Conservation (phyloP, 2,888 invertebrate species). For the Sturmia bella region DNA sequence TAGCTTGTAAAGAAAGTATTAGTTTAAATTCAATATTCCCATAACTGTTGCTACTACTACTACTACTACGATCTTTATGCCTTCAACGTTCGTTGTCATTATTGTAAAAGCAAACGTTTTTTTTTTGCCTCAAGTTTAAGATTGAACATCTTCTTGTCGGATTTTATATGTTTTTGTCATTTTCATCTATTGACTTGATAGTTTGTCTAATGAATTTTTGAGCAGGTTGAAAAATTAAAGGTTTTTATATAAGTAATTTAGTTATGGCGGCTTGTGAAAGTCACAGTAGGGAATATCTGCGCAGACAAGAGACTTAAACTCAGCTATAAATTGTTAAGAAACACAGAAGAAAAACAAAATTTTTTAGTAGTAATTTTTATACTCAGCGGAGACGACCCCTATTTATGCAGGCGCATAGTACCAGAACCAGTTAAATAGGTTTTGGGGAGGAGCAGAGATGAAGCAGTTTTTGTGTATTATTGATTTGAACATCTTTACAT, state of each 20-base stretch:
- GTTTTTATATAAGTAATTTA: constrained; percentile 56
- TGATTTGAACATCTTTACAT: too few relatives aligned
- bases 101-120: background rate
- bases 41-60: constrained; percentile 51
- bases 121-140: constrained; percentile 18
- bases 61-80: background rate
- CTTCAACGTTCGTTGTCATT: constrained; percentile 23
- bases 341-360: too few relatives aligned
- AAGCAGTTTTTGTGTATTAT: too few relatives aligned
- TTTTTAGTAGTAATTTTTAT: too few relatives aligned
- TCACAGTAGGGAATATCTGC: background rate
- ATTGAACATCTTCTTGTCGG: constrained; percentile 48
- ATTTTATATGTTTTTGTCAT: constrained; percentile 68
- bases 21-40: constrained; percentile 58
- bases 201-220: constrained; percentile 66
- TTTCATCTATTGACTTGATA: constrained; percentile 57
- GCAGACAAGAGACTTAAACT: background rate
- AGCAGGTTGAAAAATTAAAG: constrained; percentile 67
- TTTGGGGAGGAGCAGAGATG: too few relatives aligned
- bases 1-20: constrained; percentile 2
- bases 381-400: too few relatives aligned
- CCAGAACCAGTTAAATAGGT: too few relatives aligned
- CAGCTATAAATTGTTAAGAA: constrained; percentile 12
- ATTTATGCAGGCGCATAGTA: too few relatives aligned
- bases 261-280: constrained; percentile 11